These are phyloP conservation scores for Ciona savignyi DNA, from an alignment of 23 tunicate species.

Conservation along the genomic window DNA sequence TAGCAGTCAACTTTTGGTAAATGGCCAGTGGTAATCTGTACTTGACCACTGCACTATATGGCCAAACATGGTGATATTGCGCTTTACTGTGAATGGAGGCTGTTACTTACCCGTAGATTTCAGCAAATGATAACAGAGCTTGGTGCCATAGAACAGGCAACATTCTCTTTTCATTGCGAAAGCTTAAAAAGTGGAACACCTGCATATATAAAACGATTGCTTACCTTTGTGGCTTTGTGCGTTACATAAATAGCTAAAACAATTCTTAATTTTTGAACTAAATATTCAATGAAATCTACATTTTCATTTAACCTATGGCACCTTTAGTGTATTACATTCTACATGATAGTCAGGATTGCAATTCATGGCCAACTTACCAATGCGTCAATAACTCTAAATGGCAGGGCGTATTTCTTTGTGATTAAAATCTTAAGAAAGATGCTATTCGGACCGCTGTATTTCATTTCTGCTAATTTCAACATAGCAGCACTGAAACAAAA, in stretches of 20 bases:
- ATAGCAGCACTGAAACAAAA: constrained; percentile 67
- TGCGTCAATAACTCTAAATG: constrained; percentile 87
- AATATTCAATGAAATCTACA: background rate
- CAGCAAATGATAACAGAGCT: constrained; percentile 64
- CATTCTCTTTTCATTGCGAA: constrained; percentile 49
- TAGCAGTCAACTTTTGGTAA: too few species aligned
- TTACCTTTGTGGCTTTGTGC: too few species aligned
- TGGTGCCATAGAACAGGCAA: constrained; percentile 98
- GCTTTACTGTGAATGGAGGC: too few species aligned
- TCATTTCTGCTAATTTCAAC: constrained; percentile 85
- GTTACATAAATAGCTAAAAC: background rate
- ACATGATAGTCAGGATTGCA: background rate
- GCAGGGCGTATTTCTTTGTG: constrained; percentile 84
- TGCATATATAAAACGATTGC: constrained; percentile 3
- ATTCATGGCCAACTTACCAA: constrained; percentile 33
- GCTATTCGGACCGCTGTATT: constrained; percentile 82
- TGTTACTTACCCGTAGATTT: constrained; percentile 64
- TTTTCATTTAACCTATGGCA: too few species aligned
- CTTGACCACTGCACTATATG: too few species aligned
- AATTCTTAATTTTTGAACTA: background rate
- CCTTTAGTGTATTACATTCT: background rate
- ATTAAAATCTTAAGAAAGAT: constrained; percentile 66
- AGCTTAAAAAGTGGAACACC: constrained; percentile 74
- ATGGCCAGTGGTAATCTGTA: too few species aligned
- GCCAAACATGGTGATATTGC: too few species aligned